Percentiles rank a stretch among this genome's conserved stretches.
Evolutionary conservation across 2,113 vertebrate species (phyloP).

Genomic region (Herpetotheres cachinnans): DNA sequence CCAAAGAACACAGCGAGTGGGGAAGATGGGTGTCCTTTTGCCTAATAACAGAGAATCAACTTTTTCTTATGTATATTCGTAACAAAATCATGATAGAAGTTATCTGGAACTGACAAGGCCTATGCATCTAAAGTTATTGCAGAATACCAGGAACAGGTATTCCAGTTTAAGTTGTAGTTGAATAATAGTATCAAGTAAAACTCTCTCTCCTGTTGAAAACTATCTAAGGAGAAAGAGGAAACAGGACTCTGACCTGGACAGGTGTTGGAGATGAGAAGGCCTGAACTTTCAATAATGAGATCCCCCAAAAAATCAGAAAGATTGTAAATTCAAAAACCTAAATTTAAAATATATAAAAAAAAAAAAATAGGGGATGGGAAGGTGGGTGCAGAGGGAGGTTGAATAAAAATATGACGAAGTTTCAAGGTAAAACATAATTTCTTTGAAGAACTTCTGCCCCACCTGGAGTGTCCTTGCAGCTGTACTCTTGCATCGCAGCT

Average conservation of each 20-base stretch:
- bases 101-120: accelerated
- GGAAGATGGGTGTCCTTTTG: not conserved
- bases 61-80: not conserved
- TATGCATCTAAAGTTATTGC: not conserved
- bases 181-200: not conserved
- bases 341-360: not conserved
- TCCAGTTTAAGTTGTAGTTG: not conserved
- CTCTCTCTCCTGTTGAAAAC: not conserved
- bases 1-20: not conserved
- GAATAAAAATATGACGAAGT: not conserved
- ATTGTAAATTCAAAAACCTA: accelerated
- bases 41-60: not conserved
- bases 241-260: not conserved
- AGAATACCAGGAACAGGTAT: not conserved
- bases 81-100: not conserved
- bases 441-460: not conserved
- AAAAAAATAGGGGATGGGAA: not conserved
- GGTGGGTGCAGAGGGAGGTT: not conserved
- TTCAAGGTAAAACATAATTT: not conserved
- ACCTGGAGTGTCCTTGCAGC: not conserved
- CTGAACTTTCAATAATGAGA: not conserved
- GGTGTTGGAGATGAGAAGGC: not conserved
- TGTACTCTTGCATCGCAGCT: not conserved
- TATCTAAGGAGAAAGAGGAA: not conserved
- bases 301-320: not conserved